phyloP scores from a whole-genome alignment of 2,888 invertebrate genomes.

The Penaeus monodon region DNA sequence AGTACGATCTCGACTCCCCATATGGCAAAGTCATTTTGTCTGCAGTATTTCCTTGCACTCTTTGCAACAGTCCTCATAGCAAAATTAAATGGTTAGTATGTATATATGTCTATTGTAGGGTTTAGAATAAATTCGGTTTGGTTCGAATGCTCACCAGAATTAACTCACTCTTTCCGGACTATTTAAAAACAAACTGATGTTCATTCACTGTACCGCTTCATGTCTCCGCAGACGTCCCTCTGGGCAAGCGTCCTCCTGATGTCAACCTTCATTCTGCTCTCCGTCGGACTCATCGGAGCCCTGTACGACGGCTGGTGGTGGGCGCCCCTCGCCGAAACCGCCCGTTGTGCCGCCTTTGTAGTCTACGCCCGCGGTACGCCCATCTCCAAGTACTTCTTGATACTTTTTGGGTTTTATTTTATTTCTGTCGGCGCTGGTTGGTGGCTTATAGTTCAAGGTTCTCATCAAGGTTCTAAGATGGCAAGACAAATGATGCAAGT shows the following conservation, averaged over 20 bases:
- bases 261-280: slow-evolving; percentile 20
- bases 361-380: background rate
- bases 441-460: background rate
- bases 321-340: slow-evolving; percentile 7
- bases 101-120: too few species aligned
- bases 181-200: too few species aligned
- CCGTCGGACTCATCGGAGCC: slow-evolving; percentile 31
- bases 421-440: slow-evolving; percentile 15
- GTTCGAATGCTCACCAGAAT: too few species aligned
- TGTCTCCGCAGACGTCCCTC: slow-evolving; percentile 14
- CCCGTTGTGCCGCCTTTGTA: slow-evolving; percentile 24
- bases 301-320: slow-evolving; percentile 38
- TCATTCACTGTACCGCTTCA: too few species aligned
- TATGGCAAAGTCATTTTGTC: too few species aligned
- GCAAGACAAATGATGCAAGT: too few species aligned
- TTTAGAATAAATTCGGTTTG: too few species aligned
- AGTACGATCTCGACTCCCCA: too few species aligned
- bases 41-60: too few species aligned
- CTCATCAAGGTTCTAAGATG: background rate
- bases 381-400: background rate
- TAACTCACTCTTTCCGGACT: too few species aligned
- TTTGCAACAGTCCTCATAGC: too few species aligned
- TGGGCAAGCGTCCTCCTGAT: background rate
- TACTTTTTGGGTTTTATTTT: background rate
- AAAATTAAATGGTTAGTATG: too few species aligned